Evolutionary conservation across 2,888 invertebrate species (phyloP).

Genomic region (Strigamia crassipes): DNA sequence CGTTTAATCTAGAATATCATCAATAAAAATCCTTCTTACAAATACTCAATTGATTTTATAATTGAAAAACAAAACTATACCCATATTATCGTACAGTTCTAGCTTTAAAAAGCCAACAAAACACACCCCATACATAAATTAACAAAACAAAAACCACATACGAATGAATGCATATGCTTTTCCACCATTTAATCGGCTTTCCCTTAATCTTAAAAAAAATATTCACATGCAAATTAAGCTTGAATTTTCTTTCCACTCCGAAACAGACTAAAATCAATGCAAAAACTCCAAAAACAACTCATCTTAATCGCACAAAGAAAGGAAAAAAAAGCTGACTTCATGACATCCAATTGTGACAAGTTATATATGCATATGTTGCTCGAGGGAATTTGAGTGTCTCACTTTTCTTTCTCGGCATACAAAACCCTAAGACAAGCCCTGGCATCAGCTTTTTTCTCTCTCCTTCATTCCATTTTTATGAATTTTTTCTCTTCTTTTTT

Average conservation of each 20-base stretch:
- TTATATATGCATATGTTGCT: not conserved
- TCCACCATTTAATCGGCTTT: not conserved
- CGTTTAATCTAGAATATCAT: not conserved
- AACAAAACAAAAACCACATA: not conserved
- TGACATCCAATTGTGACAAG: slow-evolving; percentile 28
- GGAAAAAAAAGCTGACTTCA: not conserved
- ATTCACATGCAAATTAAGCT: not conserved
- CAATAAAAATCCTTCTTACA: not conserved
- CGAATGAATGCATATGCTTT: not conserved
- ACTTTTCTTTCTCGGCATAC: not conserved
- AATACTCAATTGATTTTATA: not conserved
- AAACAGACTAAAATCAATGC: not conserved
- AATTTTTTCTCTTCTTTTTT: slow-evolving; percentile 5
- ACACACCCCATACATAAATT: not conserved
- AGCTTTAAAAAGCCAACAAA: not conserved
- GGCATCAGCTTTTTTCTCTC: slow-evolving; percentile 20
- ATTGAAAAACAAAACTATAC: too few relatives aligned
- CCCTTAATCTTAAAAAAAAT: not conserved
- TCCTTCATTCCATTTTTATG: not conserved
- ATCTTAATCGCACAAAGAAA: not conserved
- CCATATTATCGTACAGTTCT: not conserved
- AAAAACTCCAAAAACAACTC: not conserved
- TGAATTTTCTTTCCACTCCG: not conserved
- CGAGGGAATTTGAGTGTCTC: slow-evolving; percentile 19
- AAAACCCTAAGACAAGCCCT: slow-evolving; percentile 25